Base-by-base conservation (phyloP, 2,888 invertebrate species). In the Xestia rhomboidea region DNA sequence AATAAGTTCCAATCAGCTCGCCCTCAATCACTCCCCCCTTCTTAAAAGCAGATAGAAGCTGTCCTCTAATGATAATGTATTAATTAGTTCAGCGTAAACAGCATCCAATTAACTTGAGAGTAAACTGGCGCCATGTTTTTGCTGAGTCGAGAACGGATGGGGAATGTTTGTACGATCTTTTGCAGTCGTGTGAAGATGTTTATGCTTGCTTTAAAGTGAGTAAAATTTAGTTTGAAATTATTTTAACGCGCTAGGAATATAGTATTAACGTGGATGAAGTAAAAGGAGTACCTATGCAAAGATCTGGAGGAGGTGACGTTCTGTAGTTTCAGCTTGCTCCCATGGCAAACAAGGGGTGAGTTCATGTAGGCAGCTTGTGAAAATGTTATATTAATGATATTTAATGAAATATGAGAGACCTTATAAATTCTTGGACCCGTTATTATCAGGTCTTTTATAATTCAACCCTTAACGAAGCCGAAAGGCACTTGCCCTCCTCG, bases 81-180 rank as follows among this genome's bases (percentile, higher is more conserved):
- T 92, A 92, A 93, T 91, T 90, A 88, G 79, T 73, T 84, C 82
- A 76, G 72, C 84, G 91, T 90, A 93, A 92, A 93, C 93, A 93
- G 84, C 84, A 80, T 89, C 88, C 91, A 92, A 93, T 93, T 92
- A 91, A 88, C 85, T 90, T 88, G 85, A 92, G 89, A 92, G 90
- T 91, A 83, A 87, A 89, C 88, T 83, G 88, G 77, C 72, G 80
- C 77, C 71, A 77, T 87, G 84, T 88, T 89, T 90, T 89, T 86
- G 86, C 83, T 80, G 82, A 90, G 73, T 83, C 73, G 60, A 41
- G 41, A 78, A 76, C 70, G 30, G 18, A 67, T 41, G 60, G 34
- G 62, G n/a, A 41, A 74, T 80, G 77, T 79, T 69, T 75, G 62
- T 75, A 77, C 54, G 24, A 78, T 72, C 67, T 78, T 83, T 79